phyloP scores from a whole-genome alignment of 2,888 invertebrate genomes.

The Nomada flava region DNA sequence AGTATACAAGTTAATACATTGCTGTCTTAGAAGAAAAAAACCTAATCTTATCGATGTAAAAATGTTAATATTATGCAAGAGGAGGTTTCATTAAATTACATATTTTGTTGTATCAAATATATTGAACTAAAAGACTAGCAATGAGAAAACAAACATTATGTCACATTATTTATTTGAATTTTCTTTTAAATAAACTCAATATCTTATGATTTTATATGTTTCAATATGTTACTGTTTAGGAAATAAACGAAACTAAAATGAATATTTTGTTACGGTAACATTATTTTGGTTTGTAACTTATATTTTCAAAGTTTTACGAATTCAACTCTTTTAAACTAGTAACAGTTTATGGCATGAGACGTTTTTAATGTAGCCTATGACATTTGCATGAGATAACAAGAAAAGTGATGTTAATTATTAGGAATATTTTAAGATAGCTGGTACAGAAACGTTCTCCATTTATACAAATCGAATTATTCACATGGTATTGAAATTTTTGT shows the following conservation, averaged over 20 bases:
- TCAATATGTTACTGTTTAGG: conserved; percentile 22
- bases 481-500: conserved; percentile 27
- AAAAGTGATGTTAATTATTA: conserved; percentile 16
- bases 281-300: conserved; percentile 24
- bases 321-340: conserved; percentile 31
- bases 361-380: conserved; percentile 11
- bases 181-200: conserved; percentile 48
- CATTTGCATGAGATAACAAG: conserved; percentile 31
- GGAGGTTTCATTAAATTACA: conserved; percentile 29
- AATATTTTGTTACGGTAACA: conserved; percentile 19
- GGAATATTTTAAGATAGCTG: conserved; percentile 26
- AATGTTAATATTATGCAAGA: conserved; percentile 34
- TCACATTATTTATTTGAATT: conserved; percentile 67
- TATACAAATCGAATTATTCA: conserved; percentile 32
- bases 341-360: conserved; percentile 31
- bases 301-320: conserved; percentile 25
- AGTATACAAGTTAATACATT: conserved; percentile 44
- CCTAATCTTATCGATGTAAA: conserved; percentile 51
- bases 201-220: conserved; percentile 22
- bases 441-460: conserved; percentile 35
- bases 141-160: conserved; percentile 59
- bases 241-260: conserved; percentile 23
- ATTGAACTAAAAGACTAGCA: conserved; percentile 57
- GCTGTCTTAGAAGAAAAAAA: conserved; percentile 32
- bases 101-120: conserved; percentile 37